These are phyloP conservation scores for Apodemus sylvaticus DNA, from an alignment of 2,113 vertebrate species.

Conservation along the genomic window DNA sequence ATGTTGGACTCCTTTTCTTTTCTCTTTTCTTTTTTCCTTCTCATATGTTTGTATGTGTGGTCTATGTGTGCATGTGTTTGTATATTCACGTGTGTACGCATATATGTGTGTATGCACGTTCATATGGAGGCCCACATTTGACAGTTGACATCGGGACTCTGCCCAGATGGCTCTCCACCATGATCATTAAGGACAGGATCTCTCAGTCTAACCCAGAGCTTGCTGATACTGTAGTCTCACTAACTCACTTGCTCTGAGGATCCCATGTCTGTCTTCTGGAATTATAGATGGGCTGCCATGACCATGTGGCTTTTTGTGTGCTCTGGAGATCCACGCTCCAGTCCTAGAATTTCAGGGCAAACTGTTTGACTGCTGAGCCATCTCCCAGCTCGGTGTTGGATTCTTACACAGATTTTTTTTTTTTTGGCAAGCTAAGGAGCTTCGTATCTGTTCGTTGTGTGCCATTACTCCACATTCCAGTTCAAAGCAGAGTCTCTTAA, in stretches of 20 bases:
- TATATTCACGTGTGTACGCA: not conserved
- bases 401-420: not conserved
- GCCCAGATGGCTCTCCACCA: not conserved
- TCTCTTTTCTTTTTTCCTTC: not conserved
- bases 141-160: not conserved
- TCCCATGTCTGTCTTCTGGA: not conserved
- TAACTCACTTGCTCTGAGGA: not conserved
- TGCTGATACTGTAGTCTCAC: not conserved
- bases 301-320: not conserved
- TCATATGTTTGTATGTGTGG: not conserved
- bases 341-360: not conserved
- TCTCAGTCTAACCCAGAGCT: not conserved
- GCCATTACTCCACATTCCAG: not conserved
- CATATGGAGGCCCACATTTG: not conserved
- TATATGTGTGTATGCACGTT: too few relatives aligned
- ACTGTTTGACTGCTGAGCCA: not conserved
- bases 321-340: not conserved
- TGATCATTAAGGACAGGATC: too few relatives aligned
- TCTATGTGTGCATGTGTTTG: not conserved
- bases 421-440: not conserved
- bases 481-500: not conserved
- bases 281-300: not conserved
- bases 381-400: not conserved
- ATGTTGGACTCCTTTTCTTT: conserved; percentile 15
- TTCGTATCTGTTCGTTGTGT: not conserved